Conservation (phyloP, 2,113 vertebrate species). For the Cyphomyrus discorhynchus region DNA sequence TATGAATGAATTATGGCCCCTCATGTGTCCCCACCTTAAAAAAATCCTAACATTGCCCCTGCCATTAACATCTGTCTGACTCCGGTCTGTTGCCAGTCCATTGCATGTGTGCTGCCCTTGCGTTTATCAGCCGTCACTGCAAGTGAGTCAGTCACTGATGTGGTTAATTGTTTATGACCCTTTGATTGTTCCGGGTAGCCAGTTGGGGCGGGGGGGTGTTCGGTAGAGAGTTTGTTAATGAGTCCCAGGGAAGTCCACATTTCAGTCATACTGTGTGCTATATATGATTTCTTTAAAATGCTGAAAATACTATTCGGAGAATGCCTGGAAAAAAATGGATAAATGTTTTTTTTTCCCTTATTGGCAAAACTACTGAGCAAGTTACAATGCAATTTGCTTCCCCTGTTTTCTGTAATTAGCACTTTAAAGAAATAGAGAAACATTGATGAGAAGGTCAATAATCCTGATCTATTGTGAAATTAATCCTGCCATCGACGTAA, state of each 20-base stretch:
- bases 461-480: constrained; percentile 71
- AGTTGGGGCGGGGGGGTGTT: not conserved
- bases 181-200: constrained; percentile 36
- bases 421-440: constrained; percentile 69
- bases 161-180: constrained; percentile 58
- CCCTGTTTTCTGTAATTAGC: constrained; percentile 66
- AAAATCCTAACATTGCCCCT: not conserved
- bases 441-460: constrained; percentile 67
- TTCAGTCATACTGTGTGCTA: constrained; percentile 29
- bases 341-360: constrained; percentile 55
- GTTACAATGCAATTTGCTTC: constrained; percentile 65
- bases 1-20: not conserved
- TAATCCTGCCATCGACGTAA: constrained; percentile 67
- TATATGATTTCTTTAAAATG: constrained; percentile 42
- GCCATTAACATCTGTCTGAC: not conserved
- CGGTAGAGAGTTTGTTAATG: constrained; percentile 29
- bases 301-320: not conserved
- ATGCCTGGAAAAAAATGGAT: not conserved
- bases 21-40: not conserved
- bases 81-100: no score
- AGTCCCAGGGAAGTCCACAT: constrained; percentile 34
- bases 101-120: not conserved
- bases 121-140: constrained; percentile 37
- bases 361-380: constrained; percentile 60
- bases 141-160: constrained; percentile 56